A percentile compares a stretch with the other conserved stretches of the same genome.
These are phyloP conservation scores for Mormyrus lacerda DNA, from an alignment of 2,113 vertebrate species.

Conservation along the genomic window DNA sequence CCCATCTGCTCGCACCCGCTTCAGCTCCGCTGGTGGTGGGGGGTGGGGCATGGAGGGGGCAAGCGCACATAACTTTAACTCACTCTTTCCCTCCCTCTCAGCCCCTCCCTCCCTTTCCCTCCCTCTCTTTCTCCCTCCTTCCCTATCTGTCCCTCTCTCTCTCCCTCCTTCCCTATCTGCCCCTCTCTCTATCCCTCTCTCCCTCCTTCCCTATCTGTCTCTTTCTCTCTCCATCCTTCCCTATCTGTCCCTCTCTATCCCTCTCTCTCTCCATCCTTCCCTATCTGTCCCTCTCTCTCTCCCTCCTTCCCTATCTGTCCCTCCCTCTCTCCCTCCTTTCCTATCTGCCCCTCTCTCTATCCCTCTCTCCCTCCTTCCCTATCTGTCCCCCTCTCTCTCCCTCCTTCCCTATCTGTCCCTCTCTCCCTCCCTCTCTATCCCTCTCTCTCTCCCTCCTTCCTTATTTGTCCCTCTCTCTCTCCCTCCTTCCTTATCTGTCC, in stretches of 20 bases:
- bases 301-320: too few relatives aligned
- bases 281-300: too few relatives aligned
- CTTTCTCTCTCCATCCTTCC: too few relatives aligned
- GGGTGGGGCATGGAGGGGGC: neutral
- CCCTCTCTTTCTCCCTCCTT: neutral
- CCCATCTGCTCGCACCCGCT: conserved; percentile 53
- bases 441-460: neutral
- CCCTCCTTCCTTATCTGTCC: neutral
- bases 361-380: neutral
- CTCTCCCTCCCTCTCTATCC: neutral
- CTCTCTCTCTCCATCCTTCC: too few relatives aligned
- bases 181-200: neutral
- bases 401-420: neutral
- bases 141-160: neutral
- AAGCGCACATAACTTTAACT: neutral
- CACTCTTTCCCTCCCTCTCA: neutral
- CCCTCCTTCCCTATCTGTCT: neutral
- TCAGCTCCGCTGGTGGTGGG: conserved; percentile 60
- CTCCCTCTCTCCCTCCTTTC: neutral
- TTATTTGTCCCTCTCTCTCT: neutral
- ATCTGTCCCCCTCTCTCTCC: neutral
- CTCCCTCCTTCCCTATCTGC: neutral
- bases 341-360: too few relatives aligned
- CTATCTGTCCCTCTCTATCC: too few relatives aligned
- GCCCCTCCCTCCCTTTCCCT: neutral